Percentiles rank a stretch among this genome's conserved stretches.
phyloP scores from a whole-genome alignment of 1,140 invertebrate genomes.

The Pogonomyrmex barbatus region DNA sequence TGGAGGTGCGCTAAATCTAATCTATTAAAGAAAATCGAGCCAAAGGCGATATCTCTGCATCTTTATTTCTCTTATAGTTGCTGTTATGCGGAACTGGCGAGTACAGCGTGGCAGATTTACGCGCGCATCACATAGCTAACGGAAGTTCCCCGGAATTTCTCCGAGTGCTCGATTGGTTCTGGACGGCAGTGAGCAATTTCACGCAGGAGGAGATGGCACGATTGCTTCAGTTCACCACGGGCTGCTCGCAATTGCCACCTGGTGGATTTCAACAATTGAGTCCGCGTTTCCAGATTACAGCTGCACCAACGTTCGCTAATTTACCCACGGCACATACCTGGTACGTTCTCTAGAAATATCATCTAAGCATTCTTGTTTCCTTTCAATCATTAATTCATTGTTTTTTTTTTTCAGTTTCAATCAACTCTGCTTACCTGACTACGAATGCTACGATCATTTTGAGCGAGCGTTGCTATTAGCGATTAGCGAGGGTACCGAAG shows the following conservation, averaged over 20 bases:
- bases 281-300: constrained; percentile 96
- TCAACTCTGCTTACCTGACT: constrained; percentile 97
- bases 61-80: constrained; percentile 87
- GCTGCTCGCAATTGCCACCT: constrained; percentile 95
- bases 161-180: constrained; percentile 96
- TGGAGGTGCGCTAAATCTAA: constrained; percentile 90
- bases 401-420: constrained; percentile 92
- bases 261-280: constrained; percentile 95
- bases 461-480: constrained; percentile 95
- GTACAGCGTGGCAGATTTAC: constrained; percentile 95
- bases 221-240: constrained; percentile 97
- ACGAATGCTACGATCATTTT: constrained; percentile 97
- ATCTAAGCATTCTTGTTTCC: not conserved
- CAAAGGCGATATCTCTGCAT: not conserved
- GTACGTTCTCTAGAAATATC: constrained; percentile 84
- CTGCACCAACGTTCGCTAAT: constrained; percentile 95
- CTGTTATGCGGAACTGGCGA: constrained; percentile 97
- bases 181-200: constrained; percentile 96
- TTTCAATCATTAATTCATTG: constrained; percentile 36
- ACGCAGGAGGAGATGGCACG: constrained; percentile 97
- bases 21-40: not conserved
- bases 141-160: constrained; percentile 94
- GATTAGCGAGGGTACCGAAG: constrained; percentile 97
- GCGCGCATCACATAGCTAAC: constrained; percentile 94
- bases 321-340: constrained; percentile 97